phyloP scores from a whole-genome alignment of 2,113 vertebrate genomes.

The Saccopteryx leptura region DNA sequence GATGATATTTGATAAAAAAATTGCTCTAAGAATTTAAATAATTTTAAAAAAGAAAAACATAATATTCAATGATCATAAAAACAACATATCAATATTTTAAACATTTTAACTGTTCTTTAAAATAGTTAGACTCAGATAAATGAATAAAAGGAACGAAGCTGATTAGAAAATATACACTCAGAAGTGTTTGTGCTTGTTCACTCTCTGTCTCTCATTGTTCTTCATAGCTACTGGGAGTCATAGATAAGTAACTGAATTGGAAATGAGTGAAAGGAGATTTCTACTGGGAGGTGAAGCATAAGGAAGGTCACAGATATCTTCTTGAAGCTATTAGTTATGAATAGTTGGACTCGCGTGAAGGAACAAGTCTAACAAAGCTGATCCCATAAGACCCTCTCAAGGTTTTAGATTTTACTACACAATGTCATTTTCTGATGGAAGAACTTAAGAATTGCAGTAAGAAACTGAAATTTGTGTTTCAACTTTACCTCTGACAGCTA shows the following conservation, averaged over 20 bases:
- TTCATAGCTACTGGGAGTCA: not conserved
- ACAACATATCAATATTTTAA: not conserved
- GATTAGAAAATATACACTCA: not conserved
- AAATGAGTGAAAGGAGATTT: constrained; percentile 23
- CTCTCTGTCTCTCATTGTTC: not conserved
- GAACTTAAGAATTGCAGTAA: not conserved
- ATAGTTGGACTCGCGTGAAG: constrained; percentile 21
- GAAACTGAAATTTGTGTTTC: not conserved
- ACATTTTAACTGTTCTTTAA: not conserved
- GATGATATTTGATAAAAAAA: not conserved
- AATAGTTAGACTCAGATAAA: not conserved
- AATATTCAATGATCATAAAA: not conserved
- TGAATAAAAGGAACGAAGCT: not conserved
- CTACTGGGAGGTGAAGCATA: not conserved
- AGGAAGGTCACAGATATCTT: not conserved
- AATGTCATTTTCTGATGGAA: not conserved
- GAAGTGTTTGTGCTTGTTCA: not conserved
- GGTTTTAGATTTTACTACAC: not conserved
- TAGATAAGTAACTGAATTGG: constrained; percentile 40
- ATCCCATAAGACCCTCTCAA: not conserved
- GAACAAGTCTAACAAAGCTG: not conserved
- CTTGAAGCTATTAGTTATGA: constrained; percentile 17
- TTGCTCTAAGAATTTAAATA: not conserved
- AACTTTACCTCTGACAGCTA: not conserved
- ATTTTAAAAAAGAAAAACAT: not conserved